Base-by-base conservation (phyloP, 2,797 vertebrate genomes). In the Vultur gryphus region DNA sequence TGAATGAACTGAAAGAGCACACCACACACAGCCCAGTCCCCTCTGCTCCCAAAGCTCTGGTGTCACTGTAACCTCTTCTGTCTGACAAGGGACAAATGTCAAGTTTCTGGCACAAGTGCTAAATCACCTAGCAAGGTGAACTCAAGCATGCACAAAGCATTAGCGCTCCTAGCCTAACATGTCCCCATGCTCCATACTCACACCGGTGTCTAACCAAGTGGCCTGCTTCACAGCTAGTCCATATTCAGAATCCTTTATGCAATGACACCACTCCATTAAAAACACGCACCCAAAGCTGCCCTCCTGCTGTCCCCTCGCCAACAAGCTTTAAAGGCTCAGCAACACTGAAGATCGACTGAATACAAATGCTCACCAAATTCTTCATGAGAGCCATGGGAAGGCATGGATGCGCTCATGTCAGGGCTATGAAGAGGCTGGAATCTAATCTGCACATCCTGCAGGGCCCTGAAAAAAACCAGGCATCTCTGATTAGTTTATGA, bases 361-460 rank as follows among this genome's bases (percentile, higher is more conserved):
- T 23, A 77, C 44, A 78, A 24, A 44, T 5, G 18, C 93, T 98
- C 94, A 99, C 99, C 98, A 88, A 99, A 99, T 61, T 98, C 98
- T 72, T 99, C 99, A 41, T 98, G 98, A 64, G 98, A 97, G 85
- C 98, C 94, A 62, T 99, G 98, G 71, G 98, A 95, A 46, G 99
- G 97, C 70, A 99, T 96, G 16, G 99, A 98, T 25, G 95, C 86
- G 7, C 97, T 96, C 29, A 98, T 96, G 33, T 98, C 98, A 86
- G 98, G 98, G 51, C 97, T 98, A 6, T 98, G 96, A 84, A 98
- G 98, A 48, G 99, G 99, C 81, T 99, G 99, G 97, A 99, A 99
- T 97, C 99, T 99, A 94, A 99, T 99, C 97, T 99, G 99, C n/a
- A 99, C 99, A 93, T 99, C 99, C 93, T 99, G 99, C 29, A 99